These are phyloP conservation scores for Yponomeuta sedellus DNA, from an alignment of 2,888 invertebrate species.

Conservation along the genomic window DNA sequence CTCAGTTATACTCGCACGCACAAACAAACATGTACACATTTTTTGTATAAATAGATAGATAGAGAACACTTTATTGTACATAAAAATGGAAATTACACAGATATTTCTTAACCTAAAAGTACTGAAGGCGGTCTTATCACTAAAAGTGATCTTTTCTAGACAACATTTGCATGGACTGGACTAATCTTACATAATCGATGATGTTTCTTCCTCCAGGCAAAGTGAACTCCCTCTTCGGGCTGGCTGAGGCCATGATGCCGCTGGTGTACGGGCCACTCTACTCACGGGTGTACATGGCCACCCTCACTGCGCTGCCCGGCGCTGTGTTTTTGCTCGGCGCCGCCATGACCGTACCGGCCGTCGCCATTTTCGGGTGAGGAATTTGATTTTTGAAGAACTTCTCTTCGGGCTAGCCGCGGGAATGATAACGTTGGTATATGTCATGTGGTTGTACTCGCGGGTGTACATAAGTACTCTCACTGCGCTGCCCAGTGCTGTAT, in stretches of 20 bases:
- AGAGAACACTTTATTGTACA: too few species aligned
- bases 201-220: constrained; percentile 73
- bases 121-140: too few species aligned
- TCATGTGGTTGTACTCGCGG: constrained; percentile 83
- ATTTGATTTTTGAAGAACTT: constrained; percentile 30
- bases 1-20: too few species aligned
- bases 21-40: too few species aligned
- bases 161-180: too few species aligned
- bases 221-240: constrained; percentile 83
- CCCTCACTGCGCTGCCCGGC: constrained; percentile 81
- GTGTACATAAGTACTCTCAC: constrained; percentile 82
- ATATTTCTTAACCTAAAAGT: too few species aligned
- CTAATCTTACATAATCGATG: too few species aligned
- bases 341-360: constrained; percentile 80
- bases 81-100: too few species aligned
- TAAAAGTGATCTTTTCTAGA: too few species aligned
- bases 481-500: constrained; percentile 83
- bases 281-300: constrained; percentile 81
- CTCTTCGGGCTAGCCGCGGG: constrained; percentile 84
- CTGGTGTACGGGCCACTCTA: constrained; percentile 84
- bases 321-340: constrained; percentile 83
- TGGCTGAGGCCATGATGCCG: constrained; percentile 85
- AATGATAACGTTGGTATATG: constrained; percentile 83
- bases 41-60: not conserved
- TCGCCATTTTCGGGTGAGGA: constrained; percentile 79